phyloP scores from a whole-genome alignment of 2,113 vertebrate genomes.

The Tretioscincus oriximinensis region DNA sequence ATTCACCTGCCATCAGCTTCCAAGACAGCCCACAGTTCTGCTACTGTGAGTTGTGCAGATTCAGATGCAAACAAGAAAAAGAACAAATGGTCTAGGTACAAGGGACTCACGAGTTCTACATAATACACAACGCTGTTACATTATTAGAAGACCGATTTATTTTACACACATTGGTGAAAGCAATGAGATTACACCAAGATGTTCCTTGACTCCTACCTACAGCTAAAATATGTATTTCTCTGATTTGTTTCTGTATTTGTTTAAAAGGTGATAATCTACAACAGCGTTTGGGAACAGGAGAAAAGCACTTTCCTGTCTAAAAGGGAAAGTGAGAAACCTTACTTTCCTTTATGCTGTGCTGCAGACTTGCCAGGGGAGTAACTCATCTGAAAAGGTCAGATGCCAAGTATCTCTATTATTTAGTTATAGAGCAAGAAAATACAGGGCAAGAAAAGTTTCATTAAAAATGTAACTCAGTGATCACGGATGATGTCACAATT shows the following conservation, averaged over 20 bases:
- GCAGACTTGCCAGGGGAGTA: neutral
- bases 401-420: conserved; percentile 20
- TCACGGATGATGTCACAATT: conserved; percentile 1
- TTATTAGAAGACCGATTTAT: neutral
- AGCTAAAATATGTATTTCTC: conserved; percentile 1
- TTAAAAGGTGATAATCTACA: neutral
- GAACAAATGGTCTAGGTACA: neutral
- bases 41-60: neutral
- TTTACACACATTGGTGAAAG: neutral
- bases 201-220: neutral
- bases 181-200: neutral
- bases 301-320: neutral
- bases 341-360: conserved; percentile 5
- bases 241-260: conserved; percentile 1
- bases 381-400: conserved; percentile 22
- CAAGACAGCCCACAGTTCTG: too few relatives aligned
- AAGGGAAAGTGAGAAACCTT: conserved; percentile 23
- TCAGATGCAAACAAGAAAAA: neutral
- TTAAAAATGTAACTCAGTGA: conserved; percentile 14
- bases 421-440: neutral
- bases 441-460: neutral
- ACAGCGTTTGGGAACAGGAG: neutral
- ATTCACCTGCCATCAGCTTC: too few relatives aligned
- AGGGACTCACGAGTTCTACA: neutral
- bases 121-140: neutral